Evolutionary conservation across 2,113 vertebrate species (phyloP), one percentile per base, ranked within the genome.

Genomic region (Gobius niger): DNA sequence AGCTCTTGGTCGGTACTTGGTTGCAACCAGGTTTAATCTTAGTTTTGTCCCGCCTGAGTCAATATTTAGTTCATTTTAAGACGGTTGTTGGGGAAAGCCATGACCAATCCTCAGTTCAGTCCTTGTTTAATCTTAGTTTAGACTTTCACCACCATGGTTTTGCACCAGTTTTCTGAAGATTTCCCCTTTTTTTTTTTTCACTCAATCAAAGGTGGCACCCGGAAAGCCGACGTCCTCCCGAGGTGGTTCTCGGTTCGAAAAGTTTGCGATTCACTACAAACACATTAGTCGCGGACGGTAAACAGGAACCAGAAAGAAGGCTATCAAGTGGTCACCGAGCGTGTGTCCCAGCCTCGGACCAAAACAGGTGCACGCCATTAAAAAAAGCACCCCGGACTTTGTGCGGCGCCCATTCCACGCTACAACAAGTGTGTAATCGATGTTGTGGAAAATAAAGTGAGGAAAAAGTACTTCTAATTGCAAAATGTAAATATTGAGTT

Each of bases 401-500:
- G 65, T 18, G 69, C 63, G 24, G 79, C 71, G 47, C 80, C 24
- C 85, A 85, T 87, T 85, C 82, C 82, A 70, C 71, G 5, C 70
- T 15, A 76, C 86, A 82, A 85, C 79, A 87, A 83, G 80, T 84
- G 77, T 77, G 78, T 80, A 85, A 87, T 90, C 87, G 76, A 90
- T 91, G 91, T 90, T 91, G 90, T 87, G 84, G 90, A 91, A 91
- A 92, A 91, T 89, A 82, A 93, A 92, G 88, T 88, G 88, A 90
- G 87, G 89, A 91, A 91, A 91, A 93, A 91, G 87, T 90, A 88
- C 82, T 92, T 94, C 90, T 92, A 92, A 92, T 93, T 93, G 90
- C 91, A 93, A 93, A 92, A 94, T 93, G 93, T 94, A 94, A 94
- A 94, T 94, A 94, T 94, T 94, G 91, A 90, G 91, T 91, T 93